Percentiles rank a stretch among this genome's conserved stretches.
Evolutionary conservation across 64 coral and sea anemone species (phyloP).

Genomic region (Pocillopora damicornis): DNA sequence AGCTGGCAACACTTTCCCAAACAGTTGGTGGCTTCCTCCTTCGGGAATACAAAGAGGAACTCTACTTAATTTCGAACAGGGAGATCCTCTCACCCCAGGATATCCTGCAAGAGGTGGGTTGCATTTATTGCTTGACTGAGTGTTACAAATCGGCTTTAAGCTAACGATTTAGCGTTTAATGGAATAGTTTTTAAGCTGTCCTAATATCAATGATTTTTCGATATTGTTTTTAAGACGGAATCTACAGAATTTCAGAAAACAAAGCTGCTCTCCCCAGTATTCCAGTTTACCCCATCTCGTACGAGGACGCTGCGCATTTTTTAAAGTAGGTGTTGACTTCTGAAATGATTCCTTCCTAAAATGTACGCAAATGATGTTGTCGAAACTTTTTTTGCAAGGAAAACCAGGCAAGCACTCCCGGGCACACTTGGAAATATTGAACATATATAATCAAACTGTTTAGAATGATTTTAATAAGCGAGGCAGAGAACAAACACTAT

Average conservation of each 20-base stretch:
- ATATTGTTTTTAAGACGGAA: constrained; percentile 53
- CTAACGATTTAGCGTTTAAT: too few species aligned
- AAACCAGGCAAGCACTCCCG: too few species aligned
- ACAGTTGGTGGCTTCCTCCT: constrained; percentile 86
- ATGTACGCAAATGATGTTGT: too few species aligned
- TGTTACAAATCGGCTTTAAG: too few species aligned
- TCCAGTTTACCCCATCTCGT: constrained; percentile 69
- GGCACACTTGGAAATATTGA: too few species aligned
- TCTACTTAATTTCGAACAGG: constrained; percentile 26
- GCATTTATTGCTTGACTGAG: neutral
- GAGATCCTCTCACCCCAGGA: constrained; percentile 63
- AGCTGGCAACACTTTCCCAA: constrained; percentile 57
- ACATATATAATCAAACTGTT: too few species aligned
- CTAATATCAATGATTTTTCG: neutral
- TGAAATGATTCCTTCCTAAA: neutral
- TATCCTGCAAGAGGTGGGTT: constrained; percentile 60
- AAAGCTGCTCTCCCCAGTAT: constrained; percentile 44
- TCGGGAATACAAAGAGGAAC: constrained; percentile 76
- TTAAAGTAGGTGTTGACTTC: constrained; percentile 44
- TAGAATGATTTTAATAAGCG: too few species aligned
- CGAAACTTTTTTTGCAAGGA: too few species aligned
- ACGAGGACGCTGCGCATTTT: constrained; percentile 60
- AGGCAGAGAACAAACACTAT: too few species aligned
- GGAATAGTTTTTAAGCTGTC: too few species aligned
- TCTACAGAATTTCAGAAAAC: constrained; percentile 41